phyloP scores from a whole-genome alignment of 2,888 invertebrate species.

The Drosophila stalkeri region DNA sequence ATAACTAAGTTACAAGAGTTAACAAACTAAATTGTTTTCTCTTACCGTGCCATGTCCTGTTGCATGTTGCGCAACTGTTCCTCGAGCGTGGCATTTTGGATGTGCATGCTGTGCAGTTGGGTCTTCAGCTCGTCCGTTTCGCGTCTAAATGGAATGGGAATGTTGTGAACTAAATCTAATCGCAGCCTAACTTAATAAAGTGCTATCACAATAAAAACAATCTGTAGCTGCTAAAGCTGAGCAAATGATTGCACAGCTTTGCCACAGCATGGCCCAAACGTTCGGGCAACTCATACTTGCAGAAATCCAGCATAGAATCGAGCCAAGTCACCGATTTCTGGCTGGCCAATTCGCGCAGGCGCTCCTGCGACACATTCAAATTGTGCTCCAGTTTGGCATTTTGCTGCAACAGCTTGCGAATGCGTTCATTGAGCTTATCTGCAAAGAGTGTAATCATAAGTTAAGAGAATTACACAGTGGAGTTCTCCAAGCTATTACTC shows the following conservation, averaged over 20 bases:
- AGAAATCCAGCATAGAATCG: slow-evolving; percentile 84
- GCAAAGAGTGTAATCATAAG: neutral
- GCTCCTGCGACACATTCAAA: slow-evolving; percentile 77
- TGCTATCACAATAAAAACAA: slow-evolving; percentile 58
- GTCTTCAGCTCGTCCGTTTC: slow-evolving; percentile 84
- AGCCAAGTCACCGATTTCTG: slow-evolving; percentile 83
- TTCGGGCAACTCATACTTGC: slow-evolving; percentile 83
- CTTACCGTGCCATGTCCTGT: slow-evolving; percentile 83
- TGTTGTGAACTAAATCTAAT: slow-evolving; percentile 44
- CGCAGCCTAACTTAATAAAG: slow-evolving; percentile 30
- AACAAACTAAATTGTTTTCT: neutral
- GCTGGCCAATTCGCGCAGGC: slow-evolving; percentile 78
- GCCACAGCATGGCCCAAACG: slow-evolving; percentile 52
- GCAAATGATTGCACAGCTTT: slow-evolving; percentile 56
- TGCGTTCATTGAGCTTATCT: slow-evolving; percentile 83
- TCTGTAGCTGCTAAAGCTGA: slow-evolving; percentile 58
- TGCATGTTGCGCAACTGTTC: slow-evolving; percentile 81
- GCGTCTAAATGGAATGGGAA: slow-evolving; percentile 78
- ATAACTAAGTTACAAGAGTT: neutral
- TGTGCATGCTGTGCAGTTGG: slow-evolving; percentile 80
- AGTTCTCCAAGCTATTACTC: neutral
- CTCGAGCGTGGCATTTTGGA: slow-evolving; percentile 83
- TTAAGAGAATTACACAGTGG: neutral
- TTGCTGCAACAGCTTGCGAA: slow-evolving; percentile 76
- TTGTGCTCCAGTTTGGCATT: slow-evolving; percentile 81